Evolutionary conservation across 2,113 vertebrate genomes (phyloP).

Genomic region (Dolichotis patagonum): DNA sequence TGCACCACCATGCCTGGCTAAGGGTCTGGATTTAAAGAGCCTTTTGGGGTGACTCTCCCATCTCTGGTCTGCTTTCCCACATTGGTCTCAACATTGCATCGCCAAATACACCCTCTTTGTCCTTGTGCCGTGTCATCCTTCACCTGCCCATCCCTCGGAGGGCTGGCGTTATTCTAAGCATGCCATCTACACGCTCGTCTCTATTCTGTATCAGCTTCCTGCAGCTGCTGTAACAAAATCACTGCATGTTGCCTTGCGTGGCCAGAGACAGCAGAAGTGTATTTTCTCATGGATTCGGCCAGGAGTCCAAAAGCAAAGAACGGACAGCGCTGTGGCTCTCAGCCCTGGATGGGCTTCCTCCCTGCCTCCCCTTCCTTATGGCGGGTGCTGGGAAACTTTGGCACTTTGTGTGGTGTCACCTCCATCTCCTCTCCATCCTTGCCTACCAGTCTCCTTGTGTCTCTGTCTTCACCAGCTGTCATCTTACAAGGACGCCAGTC

Average conservation of each 20-base stretch:
- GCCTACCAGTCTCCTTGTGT: rapidly evolving
- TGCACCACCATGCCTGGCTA: background rate
- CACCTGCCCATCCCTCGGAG: background rate
- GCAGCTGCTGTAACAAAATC: background rate
- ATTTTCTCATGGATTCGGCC: background rate
- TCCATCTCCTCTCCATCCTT: background rate
- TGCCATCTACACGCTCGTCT: rapidly evolving
- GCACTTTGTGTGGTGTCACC: rapidly evolving
- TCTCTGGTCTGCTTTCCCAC: background rate
- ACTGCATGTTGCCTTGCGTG: rapidly evolving
- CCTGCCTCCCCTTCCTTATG: rapidly evolving
- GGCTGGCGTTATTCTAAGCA: background rate
- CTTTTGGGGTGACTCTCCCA: background rate
- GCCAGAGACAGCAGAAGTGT: background rate
- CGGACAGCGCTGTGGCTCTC: rapidly evolving
- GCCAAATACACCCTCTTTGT: background rate
- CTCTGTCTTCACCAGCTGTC: background rate
- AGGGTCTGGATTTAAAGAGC: background rate
- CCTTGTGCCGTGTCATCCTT: background rate
- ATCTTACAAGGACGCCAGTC: background rate
- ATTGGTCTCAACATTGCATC: background rate
- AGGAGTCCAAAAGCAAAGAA: background rate
- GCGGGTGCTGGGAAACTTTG: background rate
- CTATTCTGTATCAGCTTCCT: background rate
- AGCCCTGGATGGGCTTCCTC: rapidly evolving